Evolutionary conservation across 1,140 invertebrate species (phyloP), one percentile per base, ranked within the genome.

Genomic region (Holotrichia oblita): DNA sequence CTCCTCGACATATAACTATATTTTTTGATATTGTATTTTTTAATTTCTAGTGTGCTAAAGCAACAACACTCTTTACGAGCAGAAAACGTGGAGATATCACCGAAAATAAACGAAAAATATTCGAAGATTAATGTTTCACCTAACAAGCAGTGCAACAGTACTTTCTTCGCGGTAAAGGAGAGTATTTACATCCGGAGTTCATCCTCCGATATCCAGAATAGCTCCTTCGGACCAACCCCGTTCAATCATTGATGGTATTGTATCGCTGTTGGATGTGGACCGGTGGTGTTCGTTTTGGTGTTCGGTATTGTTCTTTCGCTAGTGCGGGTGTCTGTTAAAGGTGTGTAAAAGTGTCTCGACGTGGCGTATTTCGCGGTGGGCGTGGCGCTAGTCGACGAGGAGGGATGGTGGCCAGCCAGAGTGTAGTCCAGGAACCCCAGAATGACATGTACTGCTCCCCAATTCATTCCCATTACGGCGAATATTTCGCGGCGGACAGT

Each of bases 381-480:
- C 76, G 73, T 69, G 55, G 78, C 55, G 77, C 79, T 80, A 69
- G 80, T 80, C 77, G 76, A 55, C 48, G 80, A 34, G 44, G 48
- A 78, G 85, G 83, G 61, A 87, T 87, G 86, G 86, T 87, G 78
- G 85, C 86, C 78, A 85, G 85, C 79, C 85, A 86, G 80, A 82
- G 82, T 80, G 84, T 85, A 76, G 85, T 85, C 78, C 79, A 79
- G 76, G 80, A 79, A 40, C 44, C 80, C 61, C 83, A 84, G 85
- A 83, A 82, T 84, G 85, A 85, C 78, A 85, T 85, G 85, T 85
- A 86, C 80, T 85, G 84, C 80, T 78, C 82, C 22, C 82, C 79
- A 17, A 48, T 81, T 42, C 82, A 81, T 79, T 80, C 82, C 34
- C 81, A 81, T 34, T 85, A 86, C 78, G 84, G 84, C 40, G 85